These are phyloP conservation scores for Tethya wilhelma DNA, from an alignment of 37 sponge, comb jelly and placozoan species.

Conservation along the genomic window DNA sequence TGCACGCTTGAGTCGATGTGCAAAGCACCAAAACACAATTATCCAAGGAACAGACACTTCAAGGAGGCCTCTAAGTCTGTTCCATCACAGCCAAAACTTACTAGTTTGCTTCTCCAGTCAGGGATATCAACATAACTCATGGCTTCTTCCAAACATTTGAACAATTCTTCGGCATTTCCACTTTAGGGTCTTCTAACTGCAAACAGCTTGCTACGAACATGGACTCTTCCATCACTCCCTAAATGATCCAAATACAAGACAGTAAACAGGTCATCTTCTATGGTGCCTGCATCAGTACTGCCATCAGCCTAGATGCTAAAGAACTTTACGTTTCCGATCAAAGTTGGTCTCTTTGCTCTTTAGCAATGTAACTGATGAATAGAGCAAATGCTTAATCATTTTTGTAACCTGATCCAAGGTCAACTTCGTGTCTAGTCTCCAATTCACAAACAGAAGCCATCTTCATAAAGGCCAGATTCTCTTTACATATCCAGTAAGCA, in stretches of 20 bases:
- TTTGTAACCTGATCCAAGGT: too few species aligned
- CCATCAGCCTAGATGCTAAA: slow-evolving; percentile 52
- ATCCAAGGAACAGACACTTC: too few species aligned
- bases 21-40: slow-evolving; percentile 43
- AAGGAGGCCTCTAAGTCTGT: too few species aligned
- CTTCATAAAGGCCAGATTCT: too few species aligned
- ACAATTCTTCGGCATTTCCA: slow-evolving; percentile 5
- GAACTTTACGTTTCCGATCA: slow-evolving; percentile 8
- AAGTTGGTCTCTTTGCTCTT: slow-evolving; percentile 5
- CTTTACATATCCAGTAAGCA: too few species aligned
- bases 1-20: slow-evolving; percentile 26
- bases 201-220: slow-evolving; percentile 20
- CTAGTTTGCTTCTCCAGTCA: slow-evolving; percentile 29
- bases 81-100: slow-evolving; percentile 44
- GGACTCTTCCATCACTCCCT: not conserved
- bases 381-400: slow-evolving; percentile 47
- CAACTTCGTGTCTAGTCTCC: too few species aligned
- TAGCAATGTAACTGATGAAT: slow-evolving; percentile 47
- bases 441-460: too few species aligned
- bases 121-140: slow-evolving; percentile 10
- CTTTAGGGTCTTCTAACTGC: slow-evolving; percentile 6
- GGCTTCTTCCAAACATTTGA: slow-evolving; percentile 19
- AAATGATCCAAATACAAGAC: slow-evolving; percentile 30
- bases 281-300: slow-evolving; percentile 40
- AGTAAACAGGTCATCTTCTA: slow-evolving; percentile 33